phyloP scores from a whole-genome alignment of 1,140 invertebrate species.

The Aphidius gifuensis region DNA sequence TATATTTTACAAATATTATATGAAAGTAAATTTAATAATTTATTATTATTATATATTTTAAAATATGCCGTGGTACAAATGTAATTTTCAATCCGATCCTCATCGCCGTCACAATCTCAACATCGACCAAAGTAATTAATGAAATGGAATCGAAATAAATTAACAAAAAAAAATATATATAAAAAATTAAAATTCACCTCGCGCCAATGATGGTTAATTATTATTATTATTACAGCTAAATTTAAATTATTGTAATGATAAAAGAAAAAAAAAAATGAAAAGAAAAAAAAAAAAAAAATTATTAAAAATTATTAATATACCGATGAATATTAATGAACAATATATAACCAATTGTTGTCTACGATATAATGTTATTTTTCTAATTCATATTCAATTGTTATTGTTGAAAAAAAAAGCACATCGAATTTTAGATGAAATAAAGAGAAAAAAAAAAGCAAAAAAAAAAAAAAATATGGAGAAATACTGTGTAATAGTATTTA shows the following conservation, averaged over 20 bases:
- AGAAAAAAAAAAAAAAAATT: conserved; percentile 23
- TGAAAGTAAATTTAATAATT: too few relatives aligned
- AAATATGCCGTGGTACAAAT: neutral
- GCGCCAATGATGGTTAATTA: conserved; percentile 23
- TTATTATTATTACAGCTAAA: conserved; percentile 2
- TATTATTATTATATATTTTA: too few relatives aligned
- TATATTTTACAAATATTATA: too few relatives aligned
- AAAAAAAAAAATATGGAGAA: conserved; percentile 2
- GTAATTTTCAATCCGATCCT: conserved; percentile 24
- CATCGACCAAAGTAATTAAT: conserved; percentile 21
- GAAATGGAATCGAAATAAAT: conserved; percentile 5
- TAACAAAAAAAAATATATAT: conserved; percentile 12
- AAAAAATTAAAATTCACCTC: conserved; percentile 19
- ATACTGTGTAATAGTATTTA: too few relatives aligned
- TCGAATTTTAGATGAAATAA: conserved; percentile 47
- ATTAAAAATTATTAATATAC: conserved; percentile 31
- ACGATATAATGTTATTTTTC: conserved; percentile 57
- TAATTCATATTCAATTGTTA: conserved; percentile 58
- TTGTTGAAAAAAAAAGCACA: conserved; percentile 51
- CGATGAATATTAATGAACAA: conserved; percentile 40
- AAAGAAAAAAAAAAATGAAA: conserved; percentile 22
- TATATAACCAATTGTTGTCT: conserved; percentile 54
- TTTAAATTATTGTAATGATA: conserved; percentile 19
- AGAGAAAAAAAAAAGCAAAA: neutral
- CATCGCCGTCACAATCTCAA: conserved; percentile 24